Conservation (phyloP, 2,888 invertebrate species). For the Coenonympha arcania region DNA sequence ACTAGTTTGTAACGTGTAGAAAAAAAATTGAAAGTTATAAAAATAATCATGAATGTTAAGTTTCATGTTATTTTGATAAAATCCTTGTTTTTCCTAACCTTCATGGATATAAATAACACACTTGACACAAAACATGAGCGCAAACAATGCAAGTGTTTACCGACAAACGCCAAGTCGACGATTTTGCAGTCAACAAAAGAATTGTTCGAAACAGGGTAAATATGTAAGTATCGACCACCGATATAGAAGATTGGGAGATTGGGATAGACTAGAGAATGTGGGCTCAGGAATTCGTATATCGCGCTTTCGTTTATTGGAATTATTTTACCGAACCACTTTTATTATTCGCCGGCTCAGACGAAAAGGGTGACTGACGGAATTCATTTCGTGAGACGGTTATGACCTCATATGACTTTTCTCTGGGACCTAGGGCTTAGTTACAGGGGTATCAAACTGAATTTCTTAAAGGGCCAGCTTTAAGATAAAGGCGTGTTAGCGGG, state of each 20-base stretch:
- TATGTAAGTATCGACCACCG: background rate
- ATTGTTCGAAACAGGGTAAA: background rate
- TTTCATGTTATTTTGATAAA: too few relatives aligned
- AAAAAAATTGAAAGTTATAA: too few relatives aligned
- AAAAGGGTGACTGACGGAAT: background rate
- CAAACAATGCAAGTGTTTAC: background rate
- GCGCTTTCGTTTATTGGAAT: background rate
- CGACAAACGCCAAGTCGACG: background rate
- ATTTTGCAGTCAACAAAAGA: background rate
- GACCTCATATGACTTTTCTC: background rate
- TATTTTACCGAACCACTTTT: background rate
- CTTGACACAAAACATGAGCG: background rate
- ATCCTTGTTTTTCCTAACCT: too few relatives aligned
- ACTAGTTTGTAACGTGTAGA: too few relatives aligned
- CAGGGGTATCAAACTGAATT: too few relatives aligned
- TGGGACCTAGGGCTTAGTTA: background rate
- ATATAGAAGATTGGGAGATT: background rate
- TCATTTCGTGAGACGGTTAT: background rate
- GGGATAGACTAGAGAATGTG: too few relatives aligned
- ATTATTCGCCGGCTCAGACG: background rate
- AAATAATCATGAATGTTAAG: too few relatives aligned
- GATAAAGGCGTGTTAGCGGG: too few relatives aligned
- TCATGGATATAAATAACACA: background rate
- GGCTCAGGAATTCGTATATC: background rate
- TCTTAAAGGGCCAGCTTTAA: too few relatives aligned